phyloP scores from a whole-genome alignment of 1,140 invertebrate genomes.

The Danaus plexippus region DNA sequence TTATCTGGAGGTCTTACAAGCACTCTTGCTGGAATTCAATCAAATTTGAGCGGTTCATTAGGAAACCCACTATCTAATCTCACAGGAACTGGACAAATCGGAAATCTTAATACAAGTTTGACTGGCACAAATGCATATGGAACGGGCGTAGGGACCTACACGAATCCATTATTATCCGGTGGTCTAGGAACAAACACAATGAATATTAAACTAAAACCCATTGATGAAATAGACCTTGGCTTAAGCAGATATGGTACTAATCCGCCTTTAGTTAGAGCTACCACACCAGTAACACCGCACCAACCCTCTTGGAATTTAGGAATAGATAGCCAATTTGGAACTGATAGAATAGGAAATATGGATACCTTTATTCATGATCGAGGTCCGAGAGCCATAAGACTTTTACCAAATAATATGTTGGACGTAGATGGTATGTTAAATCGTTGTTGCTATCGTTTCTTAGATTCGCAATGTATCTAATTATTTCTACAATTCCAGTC shows the following conservation, averaged over 20 bases:
- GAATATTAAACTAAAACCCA: conserved; percentile 77
- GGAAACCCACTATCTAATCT: conserved; percentile 62
- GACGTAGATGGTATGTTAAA: conserved; percentile 72
- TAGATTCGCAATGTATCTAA: conserved; percentile 1
- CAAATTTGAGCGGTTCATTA: conserved; percentile 52
- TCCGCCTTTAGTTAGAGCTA: conserved; percentile 70
- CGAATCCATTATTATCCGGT: conserved; percentile 73
- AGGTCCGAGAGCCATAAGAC: conserved; percentile 71
- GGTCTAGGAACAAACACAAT: conserved; percentile 68
- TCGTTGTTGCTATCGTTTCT: background rate
- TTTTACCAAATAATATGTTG: conserved; percentile 66
- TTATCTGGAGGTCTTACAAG: conserved; percentile 57
- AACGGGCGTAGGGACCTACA: conserved; percentile 73
- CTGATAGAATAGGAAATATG: conserved; percentile 71
- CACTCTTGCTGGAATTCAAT: conserved; percentile 57
- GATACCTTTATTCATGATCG: conserved; percentile 72
- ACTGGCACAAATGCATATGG: conserved; percentile 61
- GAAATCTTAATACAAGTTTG: conserved; percentile 63
- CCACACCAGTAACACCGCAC: conserved; percentile 76
- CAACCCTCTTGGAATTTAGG: conserved; percentile 72
- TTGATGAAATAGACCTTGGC: conserved; percentile 79
- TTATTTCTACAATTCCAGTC: conserved; percentile 40
- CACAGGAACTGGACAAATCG: conserved; percentile 64
- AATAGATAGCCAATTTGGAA: conserved; percentile 76
- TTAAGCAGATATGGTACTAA: conserved; percentile 69